Conservation (phyloP, 1,140 invertebrate genomes). For the Drosophila kurseongensis region DNA sequence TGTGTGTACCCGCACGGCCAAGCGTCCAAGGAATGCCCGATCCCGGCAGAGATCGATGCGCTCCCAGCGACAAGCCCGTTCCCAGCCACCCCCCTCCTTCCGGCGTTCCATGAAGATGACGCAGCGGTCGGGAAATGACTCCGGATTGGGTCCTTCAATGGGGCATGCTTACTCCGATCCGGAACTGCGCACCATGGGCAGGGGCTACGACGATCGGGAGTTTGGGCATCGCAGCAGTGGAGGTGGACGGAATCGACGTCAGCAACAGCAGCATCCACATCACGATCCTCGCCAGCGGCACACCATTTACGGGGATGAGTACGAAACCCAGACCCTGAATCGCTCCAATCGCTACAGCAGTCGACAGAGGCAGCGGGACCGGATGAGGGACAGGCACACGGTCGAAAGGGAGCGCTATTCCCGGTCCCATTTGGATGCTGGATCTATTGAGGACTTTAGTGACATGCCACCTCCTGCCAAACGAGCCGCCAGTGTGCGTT, state of each 20-base stretch:
- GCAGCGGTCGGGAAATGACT: constrained; percentile 88
- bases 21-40: constrained; percentile 86
- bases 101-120: constrained; percentile 88
- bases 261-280: constrained; percentile 49
- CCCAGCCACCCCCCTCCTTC: constrained; percentile 82
- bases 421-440: constrained; percentile 57
- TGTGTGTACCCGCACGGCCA: constrained; percentile 92
- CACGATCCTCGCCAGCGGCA: constrained; percentile 69
- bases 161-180: constrained; percentile 86
- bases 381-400: constrained; percentile 79
- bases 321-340: constrained; percentile 72
- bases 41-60: constrained; percentile 60
- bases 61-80: constrained; percentile 69
- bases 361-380: constrained; percentile 69
- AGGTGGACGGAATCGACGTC: constrained; percentile 46
- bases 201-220: constrained; percentile 71
- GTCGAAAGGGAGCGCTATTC: constrained; percentile 80
- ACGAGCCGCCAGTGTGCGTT: constrained; percentile 68
- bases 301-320: constrained; percentile 73
- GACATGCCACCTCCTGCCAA: constrained; percentile 69
- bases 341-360: constrained; percentile 86
- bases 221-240: constrained; percentile 56
- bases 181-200: constrained; percentile 84
- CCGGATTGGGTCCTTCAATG: constrained; percentile 84
- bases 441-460: constrained; percentile 67